These are phyloP conservation scores for Lepidurus packardi DNA, from an alignment of 1,140 invertebrate species.

Conservation along the genomic window DNA sequence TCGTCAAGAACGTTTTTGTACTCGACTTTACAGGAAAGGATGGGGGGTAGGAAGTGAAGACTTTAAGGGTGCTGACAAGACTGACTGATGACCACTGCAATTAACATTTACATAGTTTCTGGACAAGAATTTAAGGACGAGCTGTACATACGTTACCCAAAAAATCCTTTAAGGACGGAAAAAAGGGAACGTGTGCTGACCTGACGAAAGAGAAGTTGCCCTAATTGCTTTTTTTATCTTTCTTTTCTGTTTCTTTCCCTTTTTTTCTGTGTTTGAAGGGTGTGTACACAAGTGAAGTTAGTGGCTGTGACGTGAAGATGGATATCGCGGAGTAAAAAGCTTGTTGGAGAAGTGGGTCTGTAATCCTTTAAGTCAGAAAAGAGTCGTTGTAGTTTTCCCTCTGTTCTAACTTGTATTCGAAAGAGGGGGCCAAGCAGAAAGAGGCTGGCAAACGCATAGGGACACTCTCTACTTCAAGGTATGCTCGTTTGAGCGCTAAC, in stretches of 20 bases:
- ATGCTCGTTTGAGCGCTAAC: slow-evolving; percentile 18
- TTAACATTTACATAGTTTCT: slow-evolving; percentile 20
- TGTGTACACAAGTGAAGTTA: slow-evolving; percentile 10
- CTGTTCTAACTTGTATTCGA: neutral
- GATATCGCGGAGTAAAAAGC: neutral
- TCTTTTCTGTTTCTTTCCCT: neutral
- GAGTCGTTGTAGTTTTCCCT: slow-evolving; percentile 12
- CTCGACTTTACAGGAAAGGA: neutral
- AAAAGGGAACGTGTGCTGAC: neutral
- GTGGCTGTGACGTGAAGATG: slow-evolving; percentile 20
- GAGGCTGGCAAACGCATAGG: neutral
- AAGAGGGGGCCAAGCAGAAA: neutral
- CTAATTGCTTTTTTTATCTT: neutral
- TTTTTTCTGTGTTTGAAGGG: neutral
- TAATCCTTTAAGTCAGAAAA: slow-evolving; percentile 4
- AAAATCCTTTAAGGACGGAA: neutral
- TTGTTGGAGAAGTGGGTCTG: neutral
- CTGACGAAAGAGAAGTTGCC: slow-evolving; percentile 19
- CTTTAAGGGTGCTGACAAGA: neutral
- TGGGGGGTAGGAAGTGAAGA: neutral
- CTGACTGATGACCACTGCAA: slow-evolving; percentile 14
- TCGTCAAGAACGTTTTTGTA: too few species aligned
- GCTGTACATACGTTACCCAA: neutral
- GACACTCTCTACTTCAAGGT: neutral
- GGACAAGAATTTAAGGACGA: slow-evolving; percentile 15